Percentiles rank a stretch among this genome's conserved stretches.
phyloP scores from a whole-genome alignment of 1,140 invertebrate species.

The Drepana arcuata region DNA sequence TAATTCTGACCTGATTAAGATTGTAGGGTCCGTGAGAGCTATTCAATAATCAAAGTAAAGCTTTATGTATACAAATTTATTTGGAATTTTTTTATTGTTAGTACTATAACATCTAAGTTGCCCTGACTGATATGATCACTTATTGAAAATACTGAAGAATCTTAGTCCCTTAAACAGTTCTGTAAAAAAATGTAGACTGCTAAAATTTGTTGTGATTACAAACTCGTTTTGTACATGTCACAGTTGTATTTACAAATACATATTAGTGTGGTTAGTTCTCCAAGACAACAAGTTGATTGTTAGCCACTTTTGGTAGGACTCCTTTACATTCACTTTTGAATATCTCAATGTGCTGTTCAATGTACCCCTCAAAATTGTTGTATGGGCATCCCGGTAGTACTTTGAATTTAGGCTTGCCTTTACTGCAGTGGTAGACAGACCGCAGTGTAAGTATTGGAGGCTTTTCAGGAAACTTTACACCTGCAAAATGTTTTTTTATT shows the following conservation, averaged over 20 bases:
- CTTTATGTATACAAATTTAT: too few relatives aligned
- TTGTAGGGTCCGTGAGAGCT: too few relatives aligned
- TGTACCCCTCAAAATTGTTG: constrained; percentile 57
- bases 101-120: too few relatives aligned
- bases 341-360: constrained; percentile 59
- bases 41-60: too few relatives aligned
- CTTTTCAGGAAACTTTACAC: constrained; percentile 54
- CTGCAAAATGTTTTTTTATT: constrained; percentile 38
- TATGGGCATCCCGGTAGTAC: constrained; percentile 49
- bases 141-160: too few relatives aligned
- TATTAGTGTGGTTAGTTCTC: constrained; percentile 21
- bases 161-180: too few relatives aligned
- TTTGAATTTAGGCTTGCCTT: constrained; percentile 60
- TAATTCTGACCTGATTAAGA: too few relatives aligned
- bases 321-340: constrained; percentile 62
- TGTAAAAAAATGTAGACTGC: too few relatives aligned
- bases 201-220: too few relatives aligned
- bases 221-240: too few relatives aligned
- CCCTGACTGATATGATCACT: too few relatives aligned
- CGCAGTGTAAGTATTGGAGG: constrained; percentile 49
- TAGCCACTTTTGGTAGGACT: too few relatives aligned
- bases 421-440: constrained; percentile 58
- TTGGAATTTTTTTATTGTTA: constrained; percentile 1
- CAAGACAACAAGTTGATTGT: constrained; percentile 30
- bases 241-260: not conserved